Evolutionary conservation across 53 echinoderm and acorn worm species (phyloP).

Genomic region (Zoroaster sp.): DNA sequence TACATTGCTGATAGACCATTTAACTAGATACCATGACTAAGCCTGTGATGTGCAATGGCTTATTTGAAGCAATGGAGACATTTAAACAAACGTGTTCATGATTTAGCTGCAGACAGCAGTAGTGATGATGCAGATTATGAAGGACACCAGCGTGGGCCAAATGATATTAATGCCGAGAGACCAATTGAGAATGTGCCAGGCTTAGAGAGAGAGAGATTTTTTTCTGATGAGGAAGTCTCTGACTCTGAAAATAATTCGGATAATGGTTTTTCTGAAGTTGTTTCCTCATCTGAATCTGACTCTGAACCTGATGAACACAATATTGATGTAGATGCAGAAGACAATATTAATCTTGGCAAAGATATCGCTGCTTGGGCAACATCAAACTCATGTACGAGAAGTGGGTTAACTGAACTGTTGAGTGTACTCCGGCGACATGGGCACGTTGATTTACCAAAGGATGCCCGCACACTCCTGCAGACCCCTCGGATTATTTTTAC

Average conservation of each 20-base stretch:
- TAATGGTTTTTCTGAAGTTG: neutral
- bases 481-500: neutral
- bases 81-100: neutral
- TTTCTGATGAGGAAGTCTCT: neutral
- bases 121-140: conserved; percentile 9
- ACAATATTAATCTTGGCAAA: neutral
- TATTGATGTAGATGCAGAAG: conserved; percentile 9
- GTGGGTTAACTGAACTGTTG: neutral
- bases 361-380: neutral
- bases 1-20: no score
- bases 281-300: conserved; percentile 17
- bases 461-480: conserved; percentile 24
- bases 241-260: neutral
- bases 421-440: neutral
- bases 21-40: no score
- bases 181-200: neutral
- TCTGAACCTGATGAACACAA: neutral
- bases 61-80: neutral
- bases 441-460: neutral
- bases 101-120: neutral
- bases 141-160: neutral
- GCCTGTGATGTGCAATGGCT: neutral
- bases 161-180: no score
- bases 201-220: neutral
- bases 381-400: neutral